These are phyloP conservation scores for Melinaea marsaeus DNA, from an alignment of 2,888 invertebrate genomes.

Conservation along the genomic window DNA sequence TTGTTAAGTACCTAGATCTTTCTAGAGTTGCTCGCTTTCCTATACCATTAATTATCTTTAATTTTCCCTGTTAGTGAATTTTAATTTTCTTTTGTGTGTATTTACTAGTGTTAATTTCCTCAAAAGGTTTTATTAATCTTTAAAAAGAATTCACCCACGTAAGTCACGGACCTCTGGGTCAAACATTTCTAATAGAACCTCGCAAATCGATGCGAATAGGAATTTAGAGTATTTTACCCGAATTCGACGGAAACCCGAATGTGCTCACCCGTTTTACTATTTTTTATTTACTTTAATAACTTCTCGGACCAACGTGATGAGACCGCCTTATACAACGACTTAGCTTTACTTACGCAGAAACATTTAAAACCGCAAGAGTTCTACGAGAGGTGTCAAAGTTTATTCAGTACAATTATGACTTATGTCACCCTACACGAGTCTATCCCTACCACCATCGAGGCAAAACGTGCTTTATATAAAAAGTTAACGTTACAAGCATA, in stretches of 20 bases:
- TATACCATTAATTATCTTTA: not conserved
- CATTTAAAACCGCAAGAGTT: constrained; percentile 31
- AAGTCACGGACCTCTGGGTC: constrained; percentile 10
- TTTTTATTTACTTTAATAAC: too few relatives aligned
- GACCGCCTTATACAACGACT: constrained; percentile 32
- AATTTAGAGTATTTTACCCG: constrained; percentile 13
- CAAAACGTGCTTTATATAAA: constrained; percentile 30
- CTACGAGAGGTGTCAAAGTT: constrained; percentile 32
- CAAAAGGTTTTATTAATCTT: constrained; percentile 1
- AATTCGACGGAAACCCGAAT: constrained; percentile 27
- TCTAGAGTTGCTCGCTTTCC: constrained; percentile 10
- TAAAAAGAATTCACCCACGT: not conserved
- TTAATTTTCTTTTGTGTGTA: constrained; percentile 2
- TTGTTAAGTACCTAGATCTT: constrained; percentile 14
- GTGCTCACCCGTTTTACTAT: constrained; percentile 28
- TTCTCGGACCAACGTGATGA: constrained; percentile 33
- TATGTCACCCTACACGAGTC: constrained; percentile 27
- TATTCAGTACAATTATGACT: constrained; percentile 13
- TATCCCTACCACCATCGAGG: constrained; percentile 24
- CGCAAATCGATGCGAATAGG: constrained; percentile 10
- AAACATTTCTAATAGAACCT: constrained; percentile 10
- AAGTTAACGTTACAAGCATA: constrained; percentile 34
- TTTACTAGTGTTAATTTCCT: constrained; percentile 2
- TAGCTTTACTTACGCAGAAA: constrained; percentile 30
- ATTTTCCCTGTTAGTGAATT: constrained; percentile 1